Percentiles rank a stretch among this genome's conserved stretches.
Conservation (phyloP, 2,888 invertebrate species). For the Spilosoma lubricipeda region DNA sequence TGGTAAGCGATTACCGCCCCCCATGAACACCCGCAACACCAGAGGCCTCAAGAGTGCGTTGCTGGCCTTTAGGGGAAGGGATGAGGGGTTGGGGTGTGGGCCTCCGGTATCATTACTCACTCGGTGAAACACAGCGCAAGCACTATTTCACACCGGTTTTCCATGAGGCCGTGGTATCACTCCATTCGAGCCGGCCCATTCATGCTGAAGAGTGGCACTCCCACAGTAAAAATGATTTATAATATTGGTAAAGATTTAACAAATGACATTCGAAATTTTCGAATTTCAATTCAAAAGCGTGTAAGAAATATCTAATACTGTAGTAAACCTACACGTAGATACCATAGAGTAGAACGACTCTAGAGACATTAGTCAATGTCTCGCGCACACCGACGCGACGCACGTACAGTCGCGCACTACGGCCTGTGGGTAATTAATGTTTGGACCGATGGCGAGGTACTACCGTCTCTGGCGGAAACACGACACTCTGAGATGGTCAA, state of each 20-base stretch:
- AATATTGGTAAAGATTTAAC: neutral
- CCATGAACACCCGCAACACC: too few species aligned
- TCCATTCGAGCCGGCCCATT: too few species aligned
- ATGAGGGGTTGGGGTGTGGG: too few species aligned
- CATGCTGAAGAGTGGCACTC: too few species aligned
- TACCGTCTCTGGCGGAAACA: neutral
- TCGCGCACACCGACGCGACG: conserved; percentile 53
- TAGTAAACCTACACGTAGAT: neutral
- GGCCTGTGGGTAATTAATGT: conserved; percentile 32
- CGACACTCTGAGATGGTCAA: neutral
- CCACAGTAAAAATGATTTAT: too few species aligned
- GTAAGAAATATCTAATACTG: neutral
- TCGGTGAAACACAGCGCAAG: too few species aligned
- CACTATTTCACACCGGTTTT: too few species aligned
- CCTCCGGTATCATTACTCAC: too few species aligned
- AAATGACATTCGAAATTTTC: neutral
- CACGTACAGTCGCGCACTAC: conserved; percentile 54
- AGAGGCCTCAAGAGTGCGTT: too few species aligned
- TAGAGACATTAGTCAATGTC: conserved; percentile 73
- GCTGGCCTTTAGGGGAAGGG: too few species aligned
- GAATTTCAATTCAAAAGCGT: neutral
- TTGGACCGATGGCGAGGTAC: neutral
- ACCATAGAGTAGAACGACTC: conserved; percentile 26
- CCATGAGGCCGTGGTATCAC: too few species aligned
- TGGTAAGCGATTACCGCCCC: too few species aligned